These are phyloP conservation scores for Gopherus flavomarginatus DNA, from an alignment of 2,113 vertebrate genomes.

Conservation along the genomic window DNA sequence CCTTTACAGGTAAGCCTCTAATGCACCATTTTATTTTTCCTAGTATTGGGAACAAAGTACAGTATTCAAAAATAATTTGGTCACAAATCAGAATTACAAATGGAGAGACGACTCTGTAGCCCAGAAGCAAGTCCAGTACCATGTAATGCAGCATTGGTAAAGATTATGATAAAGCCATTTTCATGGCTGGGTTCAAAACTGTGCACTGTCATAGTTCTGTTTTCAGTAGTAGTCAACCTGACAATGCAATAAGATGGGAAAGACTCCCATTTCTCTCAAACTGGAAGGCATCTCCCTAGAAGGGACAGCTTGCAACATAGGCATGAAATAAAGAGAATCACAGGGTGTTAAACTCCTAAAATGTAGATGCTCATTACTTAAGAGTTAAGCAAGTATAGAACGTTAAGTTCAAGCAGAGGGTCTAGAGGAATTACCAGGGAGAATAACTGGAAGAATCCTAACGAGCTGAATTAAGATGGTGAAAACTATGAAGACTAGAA, in stretches of 20 bases:
- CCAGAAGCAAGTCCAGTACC: conserved; percentile 29
- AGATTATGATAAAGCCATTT: conserved; percentile 3
- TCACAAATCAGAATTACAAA: conserved; percentile 55
- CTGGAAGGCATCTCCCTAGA: conserved; percentile 11
- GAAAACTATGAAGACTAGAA: conserved; percentile 15
- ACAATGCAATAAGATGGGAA: conserved; percentile 35
- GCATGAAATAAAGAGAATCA: conserved; percentile 18
- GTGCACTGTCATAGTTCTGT: conserved; percentile 2
- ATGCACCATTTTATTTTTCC: conserved; percentile 22
- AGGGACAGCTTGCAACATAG: conserved; percentile 8
- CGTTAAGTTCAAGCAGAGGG: not conserved
- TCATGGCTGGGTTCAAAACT: conserved; percentile 60
- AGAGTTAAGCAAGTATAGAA: not conserved
- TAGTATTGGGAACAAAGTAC: conserved; percentile 50
- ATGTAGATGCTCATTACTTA: not conserved
- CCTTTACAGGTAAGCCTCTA: conserved; percentile 44
- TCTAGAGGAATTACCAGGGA: not conserved
- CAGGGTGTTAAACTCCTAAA: not conserved
- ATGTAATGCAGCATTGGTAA: conserved; percentile 46
- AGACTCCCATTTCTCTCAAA: not conserved
- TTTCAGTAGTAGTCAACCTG: conserved; percentile 37
- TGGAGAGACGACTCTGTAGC: conserved; percentile 32
- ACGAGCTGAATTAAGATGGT: conserved; percentile 30
- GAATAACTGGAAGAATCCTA: conserved; percentile 42
- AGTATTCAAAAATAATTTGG: conserved; percentile 42